Evolutionary conservation across 2,113 vertebrate species (phyloP), one percentile per base, ranked within the genome.

Genomic region (Philantomba maxwellii): DNA sequence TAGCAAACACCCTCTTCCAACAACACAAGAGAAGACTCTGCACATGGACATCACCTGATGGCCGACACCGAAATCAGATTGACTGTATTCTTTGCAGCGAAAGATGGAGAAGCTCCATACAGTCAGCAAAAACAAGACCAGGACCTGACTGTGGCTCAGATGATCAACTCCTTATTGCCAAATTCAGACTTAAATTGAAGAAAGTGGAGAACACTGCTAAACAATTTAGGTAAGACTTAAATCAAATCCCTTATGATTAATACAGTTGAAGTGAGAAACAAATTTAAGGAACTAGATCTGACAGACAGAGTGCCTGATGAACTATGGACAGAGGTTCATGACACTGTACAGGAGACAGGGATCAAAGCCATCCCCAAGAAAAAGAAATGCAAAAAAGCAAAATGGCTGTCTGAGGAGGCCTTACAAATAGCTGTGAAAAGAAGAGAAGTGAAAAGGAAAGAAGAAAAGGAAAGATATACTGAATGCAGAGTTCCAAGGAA

Each of bases 311-410:
- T 66, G 16, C 33, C 33, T n/a, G 64, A 66, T 19, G 64, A n/a
- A n/a, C 4, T 5, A 66, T 19, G 33, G 33, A 19, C 8, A 5
- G 64, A 66, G 8, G 16, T 66, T 66, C 1, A 0, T 19, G 16
- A 66, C 2, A n/a, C 1, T 66, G 33, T 66, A 66, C 2, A 66
- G 7, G 16, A 66, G 64, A n/a, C 8, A n/a, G 64, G 64, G 64
- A n/a, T 66, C 3, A n/a, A 66, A 33, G 2, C 16, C 33, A 66
- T n/a, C 16, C 16, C 16, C 16, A 66, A 4, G 62, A 19, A n/a
- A 66, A 66, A 66, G 7, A 66, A 66, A 66, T 66, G 62, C 30
- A 64, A 10, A 10, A 66, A n/a, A n/a, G 33, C 33, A 66, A 66
- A 66, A 66, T n/a, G 33, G 3, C 62, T 66, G 4, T n/a, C 62